Base-by-base conservation (phyloP, 1,140 invertebrate genomes). In the Sipha flava region DNA sequence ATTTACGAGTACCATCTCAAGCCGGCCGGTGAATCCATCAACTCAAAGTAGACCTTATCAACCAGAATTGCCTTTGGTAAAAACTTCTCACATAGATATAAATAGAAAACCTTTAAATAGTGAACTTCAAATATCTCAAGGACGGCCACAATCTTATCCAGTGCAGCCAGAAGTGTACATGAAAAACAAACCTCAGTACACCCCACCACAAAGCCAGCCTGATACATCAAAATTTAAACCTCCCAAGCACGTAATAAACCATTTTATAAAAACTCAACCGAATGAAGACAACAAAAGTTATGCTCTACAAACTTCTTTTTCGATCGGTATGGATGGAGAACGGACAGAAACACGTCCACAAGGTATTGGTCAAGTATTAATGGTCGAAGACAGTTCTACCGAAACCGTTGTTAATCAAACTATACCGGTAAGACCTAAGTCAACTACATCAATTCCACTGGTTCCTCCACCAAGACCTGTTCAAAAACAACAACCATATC, bases 251-350 rank as follows among this genome's bases (percentile, higher is more conserved):
- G 54, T 81, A 1, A 81, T 82, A 49, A 82, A 80, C 34, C 82
- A 83, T 80, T 83, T 82, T 34, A 82, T 82, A 21, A 82, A 81
- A 81, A 77, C 73, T 26, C 73, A 80, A 81, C 73, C 73, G 3
- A 43, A 77, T 7, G 79, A 70, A 23, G 79, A 82, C 31, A 83
- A 81, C 70, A 83, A 82, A 26, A 84, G 83, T 64, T 84, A 84
- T 45, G 83, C 83, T 7, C 81, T 84, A 5, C 83, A 84, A 80
- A 84, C 83, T 40, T 84, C 83, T 37, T 83, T 84, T 70, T 82
- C 83, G 2, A 84, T 84, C 43, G 83, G 83, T 12, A 72, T 81
- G 21, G 52, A 80, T 10, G 59, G 72, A 14, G 80, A 81, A 80
- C 40, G 80, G 34, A 70, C 57, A 18, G 72, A 82, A 16, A 49